Base-by-base conservation (phyloP, 2,888 invertebrate species). In the Mimumesa dahlbomi region DNA sequence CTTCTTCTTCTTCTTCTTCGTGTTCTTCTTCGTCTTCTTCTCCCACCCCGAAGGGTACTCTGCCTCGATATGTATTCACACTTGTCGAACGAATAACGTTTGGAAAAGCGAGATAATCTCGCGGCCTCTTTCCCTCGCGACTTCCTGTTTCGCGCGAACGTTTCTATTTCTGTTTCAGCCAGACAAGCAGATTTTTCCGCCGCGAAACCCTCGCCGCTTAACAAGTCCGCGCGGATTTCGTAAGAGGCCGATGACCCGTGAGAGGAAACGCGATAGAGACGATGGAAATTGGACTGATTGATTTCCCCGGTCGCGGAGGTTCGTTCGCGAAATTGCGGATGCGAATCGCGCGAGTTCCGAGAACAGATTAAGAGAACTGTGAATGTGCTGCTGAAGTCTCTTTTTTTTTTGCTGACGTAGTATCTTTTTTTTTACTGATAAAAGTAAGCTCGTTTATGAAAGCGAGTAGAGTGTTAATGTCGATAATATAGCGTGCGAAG, bases 81-180 rank as follows among this genome's bases (percentile, higher is more conserved):
- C 53, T 45, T 22, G 25, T 31, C 36, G 19, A 16, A 14, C 36
- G 45, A 9, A 13, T 1, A 7, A 22, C n/a, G n/a, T n/a, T n/a
- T n/a, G n/a, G 62, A 54, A 52, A 42, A 52, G 16, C 53, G 18
- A 72, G 25, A 38, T 62, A 49, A 53, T 57, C 62, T 50, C 54
- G 13, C 56, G 81, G 75, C 79, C 81, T 77, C 78, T 79, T 81
- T 77, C 64, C 58, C 48, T 43, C 56, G 67, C 58, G 40, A 53
- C 65, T 73, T 69, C 74, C 74, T 73, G 61, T 22, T 73, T 48
- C 49, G n/a, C n/a, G n/a, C n/a, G 56, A 22, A 18, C 43, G 54
- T 13, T 48, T 48, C 43, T 74, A 62, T 75, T 66, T 59, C 48
- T 48, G 48, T 38, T 7, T 2, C 29, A 25, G 9, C 16, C 9